Evolutionary conservation across 1,140 invertebrate species (phyloP).

Genomic region (Trachelipus rathkii): DNA sequence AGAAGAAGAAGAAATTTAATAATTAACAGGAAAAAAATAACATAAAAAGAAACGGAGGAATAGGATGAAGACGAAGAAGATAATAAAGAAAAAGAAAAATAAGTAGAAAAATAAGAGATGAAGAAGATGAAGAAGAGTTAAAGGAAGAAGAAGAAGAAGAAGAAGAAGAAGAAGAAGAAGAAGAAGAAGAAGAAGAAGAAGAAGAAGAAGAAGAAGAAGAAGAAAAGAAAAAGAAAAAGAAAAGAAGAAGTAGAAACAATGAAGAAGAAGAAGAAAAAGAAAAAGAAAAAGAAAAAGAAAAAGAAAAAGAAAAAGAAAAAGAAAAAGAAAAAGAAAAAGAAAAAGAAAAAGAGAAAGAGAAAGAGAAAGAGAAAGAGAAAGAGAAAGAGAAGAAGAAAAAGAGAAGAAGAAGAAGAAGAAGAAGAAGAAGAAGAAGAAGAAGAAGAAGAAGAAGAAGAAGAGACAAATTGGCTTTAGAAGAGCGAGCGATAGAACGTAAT

Average conservation of each 20-base stretch:
- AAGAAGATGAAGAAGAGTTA: too few relatives aligned
- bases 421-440: not conserved
- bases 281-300: not conserved
- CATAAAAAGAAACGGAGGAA: too few relatives aligned
- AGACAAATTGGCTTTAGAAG: too few relatives aligned
- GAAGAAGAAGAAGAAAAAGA: not conserved
- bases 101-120: too few relatives aligned
- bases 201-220: not conserved
- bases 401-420: too few relatives aligned
- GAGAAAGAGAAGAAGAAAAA: too few relatives aligned
- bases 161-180: too few relatives aligned
- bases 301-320: slow-evolving; percentile 2
- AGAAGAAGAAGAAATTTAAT: slow-evolving; percentile 12
- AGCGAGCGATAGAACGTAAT: not conserved
- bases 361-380: not conserved
- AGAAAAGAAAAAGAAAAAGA: not conserved
- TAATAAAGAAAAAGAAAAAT: not conserved
- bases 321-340: not conserved
- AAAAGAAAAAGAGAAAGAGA: not conserved
- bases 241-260: not conserved
- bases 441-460: too few relatives aligned
- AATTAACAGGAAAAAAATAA: too few relatives aligned
- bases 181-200: not conserved
- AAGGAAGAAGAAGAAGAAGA: not conserved
- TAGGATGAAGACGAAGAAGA: too few relatives aligned